Conservation (phyloP, 2,113 vertebrate genomes). For the Nasalis larvatus region DNA sequence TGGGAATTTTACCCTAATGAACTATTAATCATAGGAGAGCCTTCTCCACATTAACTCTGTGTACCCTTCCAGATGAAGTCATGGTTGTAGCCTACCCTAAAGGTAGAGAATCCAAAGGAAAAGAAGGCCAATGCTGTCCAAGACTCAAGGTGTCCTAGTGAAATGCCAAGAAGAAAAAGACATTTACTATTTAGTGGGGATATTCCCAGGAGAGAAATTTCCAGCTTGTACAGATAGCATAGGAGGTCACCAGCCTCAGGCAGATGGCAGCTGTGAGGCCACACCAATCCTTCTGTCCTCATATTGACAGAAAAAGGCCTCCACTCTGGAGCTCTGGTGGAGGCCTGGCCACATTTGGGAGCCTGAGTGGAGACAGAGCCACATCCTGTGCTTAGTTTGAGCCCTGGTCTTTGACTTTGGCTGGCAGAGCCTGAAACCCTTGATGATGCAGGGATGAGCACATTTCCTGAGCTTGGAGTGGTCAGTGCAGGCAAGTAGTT, state of each 20-base stretch:
- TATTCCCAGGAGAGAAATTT: not conserved
- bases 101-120: not conserved
- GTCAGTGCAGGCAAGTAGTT: not conserved
- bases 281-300: not conserved
- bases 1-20: conserved; percentile 14
- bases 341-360: not conserved
- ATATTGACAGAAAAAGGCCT: not conserved
- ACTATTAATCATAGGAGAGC: not conserved
- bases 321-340: not conserved
- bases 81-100: not conserved
- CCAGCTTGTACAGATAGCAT: not conserved
- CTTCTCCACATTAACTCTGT: not conserved
- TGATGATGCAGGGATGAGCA: not conserved
- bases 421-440: not conserved
- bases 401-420: not conserved
- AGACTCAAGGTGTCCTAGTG: not conserved
- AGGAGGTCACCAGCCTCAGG: not conserved
- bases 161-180: not conserved
- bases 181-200: not conserved
- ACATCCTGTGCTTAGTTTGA: not conserved
- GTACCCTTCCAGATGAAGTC: not conserved
- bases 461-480: not conserved
- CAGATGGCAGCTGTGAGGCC: not conserved
- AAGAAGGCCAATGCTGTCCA: not conserved
- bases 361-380: not conserved